A percentile compares a stretch with the other conserved stretches of the same genome.
Evolutionary conservation across 2,797 vertebrate genomes (phyloP).

Genomic region (Rousettus madagascariensis): DNA sequence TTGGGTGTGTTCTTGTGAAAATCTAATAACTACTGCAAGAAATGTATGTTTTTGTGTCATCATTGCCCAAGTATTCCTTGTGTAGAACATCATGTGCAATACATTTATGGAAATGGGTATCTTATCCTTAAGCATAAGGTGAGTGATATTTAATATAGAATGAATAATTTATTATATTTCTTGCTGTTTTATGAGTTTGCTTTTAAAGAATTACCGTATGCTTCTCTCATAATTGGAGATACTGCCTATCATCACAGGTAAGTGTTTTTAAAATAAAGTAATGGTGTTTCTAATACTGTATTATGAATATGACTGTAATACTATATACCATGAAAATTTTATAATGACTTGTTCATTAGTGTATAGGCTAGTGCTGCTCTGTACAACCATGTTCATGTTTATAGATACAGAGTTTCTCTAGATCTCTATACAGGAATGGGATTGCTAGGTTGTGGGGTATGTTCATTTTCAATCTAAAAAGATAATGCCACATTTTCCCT

Average conservation of each 20-base stretch:
- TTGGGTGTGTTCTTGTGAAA: background rate
- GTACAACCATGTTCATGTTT: background rate
- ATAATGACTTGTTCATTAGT: background rate
- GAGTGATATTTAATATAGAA: background rate
- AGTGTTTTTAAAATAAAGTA: background rate
- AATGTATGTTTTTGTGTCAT: background rate
- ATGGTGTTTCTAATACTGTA: background rate
- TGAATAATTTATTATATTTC: background rate
- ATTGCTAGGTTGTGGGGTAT: background rate
- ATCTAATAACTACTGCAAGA: background rate
- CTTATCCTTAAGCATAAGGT: background rate
- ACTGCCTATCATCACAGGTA: background rate
- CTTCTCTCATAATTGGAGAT: background rate
- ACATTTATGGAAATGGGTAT: background rate
- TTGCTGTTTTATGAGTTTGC: background rate
- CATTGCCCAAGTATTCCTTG: background rate
- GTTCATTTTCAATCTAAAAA: background rate
- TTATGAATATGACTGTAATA: background rate
- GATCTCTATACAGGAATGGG: background rate
- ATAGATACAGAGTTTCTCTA: background rate
- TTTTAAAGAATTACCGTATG: background rate
- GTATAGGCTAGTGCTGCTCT: background rate
- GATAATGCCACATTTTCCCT: background rate
- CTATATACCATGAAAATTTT: background rate
- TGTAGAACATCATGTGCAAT: background rate